Conservation (phyloP, 1,140 invertebrate genomes). For the Ylistrum balloti region DNA sequence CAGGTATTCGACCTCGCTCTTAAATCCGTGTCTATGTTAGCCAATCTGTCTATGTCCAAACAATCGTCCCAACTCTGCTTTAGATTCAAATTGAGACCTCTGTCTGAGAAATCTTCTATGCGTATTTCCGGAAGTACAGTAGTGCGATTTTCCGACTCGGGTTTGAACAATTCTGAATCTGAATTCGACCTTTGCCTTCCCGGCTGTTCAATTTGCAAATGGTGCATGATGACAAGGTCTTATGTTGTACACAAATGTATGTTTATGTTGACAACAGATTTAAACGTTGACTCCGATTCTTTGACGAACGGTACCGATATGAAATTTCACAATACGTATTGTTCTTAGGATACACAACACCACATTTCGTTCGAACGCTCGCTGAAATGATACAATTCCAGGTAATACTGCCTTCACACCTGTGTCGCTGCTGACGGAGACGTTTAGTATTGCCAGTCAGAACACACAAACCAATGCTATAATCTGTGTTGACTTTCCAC, state of each 20-base stretch:
- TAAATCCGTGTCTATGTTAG: neutral
- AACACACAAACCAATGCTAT: no score
- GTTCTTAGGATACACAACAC: neutral
- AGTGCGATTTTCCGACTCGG: neutral
- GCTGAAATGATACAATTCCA: no score
- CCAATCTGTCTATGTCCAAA: neutral
- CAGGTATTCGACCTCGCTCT: neutral
- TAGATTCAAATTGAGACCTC: neutral
- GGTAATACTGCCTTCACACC: no score
- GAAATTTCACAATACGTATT: neutral
- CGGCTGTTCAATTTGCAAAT: neutral
- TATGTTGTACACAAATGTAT: neutral
- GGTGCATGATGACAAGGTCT: neutral
- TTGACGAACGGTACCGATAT: neutral
- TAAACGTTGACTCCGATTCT: neutral
- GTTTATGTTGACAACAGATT: neutral
- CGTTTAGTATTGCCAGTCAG: no score
- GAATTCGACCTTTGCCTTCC: neutral
- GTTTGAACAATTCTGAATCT: conserved; percentile 34
- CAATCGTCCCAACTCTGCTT: neutral
- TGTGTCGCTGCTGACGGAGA: no score
- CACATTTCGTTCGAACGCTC: neutral
- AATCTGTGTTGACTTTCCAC: no score
- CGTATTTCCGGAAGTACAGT: neutral
- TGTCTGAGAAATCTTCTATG: neutral